Evolutionary conservation across 2,888 invertebrate genomes (phyloP).

Genomic region (Miltochrista miniata): DNA sequence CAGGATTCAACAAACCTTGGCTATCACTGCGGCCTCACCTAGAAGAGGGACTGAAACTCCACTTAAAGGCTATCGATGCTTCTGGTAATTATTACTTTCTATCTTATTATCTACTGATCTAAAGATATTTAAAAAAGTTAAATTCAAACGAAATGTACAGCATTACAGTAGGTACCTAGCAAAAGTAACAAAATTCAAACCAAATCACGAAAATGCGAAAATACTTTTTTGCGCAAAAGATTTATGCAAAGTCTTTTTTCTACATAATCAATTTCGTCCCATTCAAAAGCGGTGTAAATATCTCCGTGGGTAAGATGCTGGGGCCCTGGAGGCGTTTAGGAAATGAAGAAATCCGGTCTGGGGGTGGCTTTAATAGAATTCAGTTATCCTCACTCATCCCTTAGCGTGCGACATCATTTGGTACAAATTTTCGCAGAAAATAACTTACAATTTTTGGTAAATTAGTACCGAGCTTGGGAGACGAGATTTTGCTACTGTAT

Average conservation of each 20-base stretch:
- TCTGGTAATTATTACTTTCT: too few species aligned
- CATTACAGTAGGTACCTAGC: too few species aligned
- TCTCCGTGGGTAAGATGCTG: conserved; percentile 28
- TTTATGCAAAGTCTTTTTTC: conserved; percentile 14
- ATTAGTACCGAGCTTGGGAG: conserved; percentile 18
- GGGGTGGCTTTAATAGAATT: conserved; percentile 61
- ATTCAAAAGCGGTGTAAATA: conserved; percentile 36
- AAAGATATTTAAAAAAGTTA: too few species aligned
- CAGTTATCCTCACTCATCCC: conserved; percentile 37
- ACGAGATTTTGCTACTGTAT: conserved; percentile 4
- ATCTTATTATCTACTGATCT: too few species aligned
- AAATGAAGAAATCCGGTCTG: conserved; percentile 70
- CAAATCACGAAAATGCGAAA: conserved; percentile 1
- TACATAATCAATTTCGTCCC: conserved; percentile 26
- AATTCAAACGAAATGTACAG: neutral
- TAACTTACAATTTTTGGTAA: conserved; percentile 35
- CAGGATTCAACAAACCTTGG: too few species aligned
- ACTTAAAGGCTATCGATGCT: too few species aligned
- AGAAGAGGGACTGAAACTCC: too few species aligned
- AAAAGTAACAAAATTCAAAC: neutral
- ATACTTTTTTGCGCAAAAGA: conserved; percentile 3
- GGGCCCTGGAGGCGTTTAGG: conserved; percentile 52
- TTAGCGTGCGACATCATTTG: conserved; percentile 49
- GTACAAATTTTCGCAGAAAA: conserved; percentile 38
- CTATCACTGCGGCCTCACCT: too few species aligned